phyloP scores from a whole-genome alignment of 2,888 invertebrate species.

The Eupithecia exiguata region DNA sequence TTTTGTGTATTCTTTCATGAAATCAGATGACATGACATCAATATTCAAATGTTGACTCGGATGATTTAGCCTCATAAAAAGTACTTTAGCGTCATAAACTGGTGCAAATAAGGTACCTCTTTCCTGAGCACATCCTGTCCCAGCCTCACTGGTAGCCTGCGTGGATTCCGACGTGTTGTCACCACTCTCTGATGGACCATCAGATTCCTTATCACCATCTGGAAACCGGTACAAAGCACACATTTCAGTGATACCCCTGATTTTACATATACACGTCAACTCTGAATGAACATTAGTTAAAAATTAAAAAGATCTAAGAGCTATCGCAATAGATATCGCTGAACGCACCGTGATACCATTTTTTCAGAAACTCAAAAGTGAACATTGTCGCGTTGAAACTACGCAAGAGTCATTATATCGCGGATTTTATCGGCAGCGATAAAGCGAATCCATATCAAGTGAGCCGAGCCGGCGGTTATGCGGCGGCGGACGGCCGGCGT shows the following conservation, averaged over 20 bases:
- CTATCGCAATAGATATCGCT: conserved; percentile 30
- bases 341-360: conserved; percentile 78
- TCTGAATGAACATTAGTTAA: conserved; percentile 7
- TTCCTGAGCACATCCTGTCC: conserved; percentile 65
- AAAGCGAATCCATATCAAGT: conserved; percentile 64
- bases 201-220: conserved; percentile 83
- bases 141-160: conserved; percentile 73
- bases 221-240: conserved; percentile 53
- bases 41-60: not conserved
- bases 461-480: conserved; percentile 34
- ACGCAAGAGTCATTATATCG: conserved; percentile 67
- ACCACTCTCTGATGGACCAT: conserved; percentile 81
- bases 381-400: conserved; percentile 70
- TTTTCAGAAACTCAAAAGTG: conserved; percentile 78
- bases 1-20: not conserved
- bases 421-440: conserved; percentile 68
- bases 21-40: not conserved
- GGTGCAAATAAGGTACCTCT: conserved; percentile 64
- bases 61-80: not conserved
- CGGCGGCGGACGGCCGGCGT: conserved; percentile 16
- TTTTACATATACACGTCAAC: conserved; percentile 49
- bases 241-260: conserved; percentile 50
- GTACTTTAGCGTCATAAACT: too few relatives aligned
- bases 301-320: conserved; percentile 11
- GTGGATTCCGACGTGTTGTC: conserved; percentile 80